Conservation (phyloP, 1,140 invertebrate species). For the Drosophila fuyamai region DNA sequence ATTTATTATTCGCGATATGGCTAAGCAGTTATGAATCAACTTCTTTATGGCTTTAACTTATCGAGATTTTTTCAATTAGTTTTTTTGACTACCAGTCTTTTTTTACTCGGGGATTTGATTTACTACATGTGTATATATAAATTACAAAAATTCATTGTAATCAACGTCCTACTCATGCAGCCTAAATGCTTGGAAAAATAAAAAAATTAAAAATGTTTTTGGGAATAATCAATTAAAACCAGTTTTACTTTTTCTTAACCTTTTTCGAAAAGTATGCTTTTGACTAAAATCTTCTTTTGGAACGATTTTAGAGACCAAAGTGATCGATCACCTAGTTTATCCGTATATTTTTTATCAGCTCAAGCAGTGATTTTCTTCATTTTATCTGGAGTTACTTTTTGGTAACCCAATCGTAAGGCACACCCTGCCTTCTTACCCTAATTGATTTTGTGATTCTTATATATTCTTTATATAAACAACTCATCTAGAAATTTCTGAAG, state of each 20-base stretch:
- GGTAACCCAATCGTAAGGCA: conserved; percentile 49
- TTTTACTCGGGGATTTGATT: too few relatives aligned
- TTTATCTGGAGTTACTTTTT: conserved; percentile 25
- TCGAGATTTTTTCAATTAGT: conserved; percentile 5
- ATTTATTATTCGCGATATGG: conserved; percentile 27
- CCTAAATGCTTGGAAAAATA: too few relatives aligned
- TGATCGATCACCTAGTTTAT: not conserved
- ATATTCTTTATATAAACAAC: not conserved
- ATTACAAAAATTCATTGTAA: not conserved
- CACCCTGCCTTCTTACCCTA: conserved; percentile 41
- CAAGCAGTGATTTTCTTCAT: not conserved
- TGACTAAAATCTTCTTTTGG: too few relatives aligned
- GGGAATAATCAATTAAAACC: too few relatives aligned
- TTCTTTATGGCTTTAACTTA: conserved; percentile 19
- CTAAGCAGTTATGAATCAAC: conserved; percentile 19
- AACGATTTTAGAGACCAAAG: too few relatives aligned
- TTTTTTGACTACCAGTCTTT: too few relatives aligned
- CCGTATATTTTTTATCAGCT: not conserved
- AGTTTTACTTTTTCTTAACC: too few relatives aligned
- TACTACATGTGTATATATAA: not conserved
- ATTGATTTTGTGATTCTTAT: conserved; percentile 84
- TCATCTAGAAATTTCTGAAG: not conserved
- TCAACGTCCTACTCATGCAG: too few relatives aligned
- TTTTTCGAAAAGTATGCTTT: too few relatives aligned
- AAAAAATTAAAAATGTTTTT: too few relatives aligned